Percentiles rank a stretch among this genome's conserved stretches.
Conservation (phyloP, 2,888 invertebrate species). For the Margaritifera margaritifera region DNA sequence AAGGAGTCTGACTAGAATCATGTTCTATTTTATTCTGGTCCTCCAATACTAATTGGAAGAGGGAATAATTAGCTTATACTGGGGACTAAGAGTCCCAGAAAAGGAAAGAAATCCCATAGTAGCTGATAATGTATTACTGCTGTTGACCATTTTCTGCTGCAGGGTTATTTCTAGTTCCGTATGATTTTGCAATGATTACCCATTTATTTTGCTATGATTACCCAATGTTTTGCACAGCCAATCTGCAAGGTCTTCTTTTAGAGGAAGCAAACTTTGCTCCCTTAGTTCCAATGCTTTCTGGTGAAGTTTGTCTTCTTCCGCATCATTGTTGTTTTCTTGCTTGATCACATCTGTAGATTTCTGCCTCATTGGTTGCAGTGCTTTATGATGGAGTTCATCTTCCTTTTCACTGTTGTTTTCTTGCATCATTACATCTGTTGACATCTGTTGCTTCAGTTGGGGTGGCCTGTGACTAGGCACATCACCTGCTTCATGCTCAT, state of each 20-base stretch:
- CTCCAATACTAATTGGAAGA: too few species aligned
- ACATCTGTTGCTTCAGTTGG: neutral
- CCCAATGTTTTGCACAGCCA: conserved; percentile 89
- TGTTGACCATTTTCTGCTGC: too few species aligned
- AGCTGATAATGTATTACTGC: too few species aligned
- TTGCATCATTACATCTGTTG: neutral
- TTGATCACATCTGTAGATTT: neutral
- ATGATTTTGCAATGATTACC: conserved; percentile 76
- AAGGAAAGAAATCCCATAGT: too few species aligned
- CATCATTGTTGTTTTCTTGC: neutral
- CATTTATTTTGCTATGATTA: conserved; percentile 77
- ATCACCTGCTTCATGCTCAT: too few species aligned
- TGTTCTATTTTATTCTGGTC: too few species aligned
- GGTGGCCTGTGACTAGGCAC: too few species aligned
- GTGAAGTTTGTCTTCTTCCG: neutral
- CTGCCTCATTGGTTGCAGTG: too few species aligned
- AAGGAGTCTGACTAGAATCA: too few species aligned
- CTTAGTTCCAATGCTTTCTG: conserved; percentile 75
- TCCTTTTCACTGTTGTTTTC: neutral
- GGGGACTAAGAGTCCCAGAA: too few species aligned
- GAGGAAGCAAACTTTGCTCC: conserved; percentile 84
- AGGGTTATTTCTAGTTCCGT: too few species aligned
- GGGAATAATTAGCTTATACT: too few species aligned
- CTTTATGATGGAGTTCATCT: neutral
- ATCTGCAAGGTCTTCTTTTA: conserved; percentile 89